phyloP scores from a whole-genome alignment of 2,888 invertebrate genomes.

The Timandra comae region DNA sequence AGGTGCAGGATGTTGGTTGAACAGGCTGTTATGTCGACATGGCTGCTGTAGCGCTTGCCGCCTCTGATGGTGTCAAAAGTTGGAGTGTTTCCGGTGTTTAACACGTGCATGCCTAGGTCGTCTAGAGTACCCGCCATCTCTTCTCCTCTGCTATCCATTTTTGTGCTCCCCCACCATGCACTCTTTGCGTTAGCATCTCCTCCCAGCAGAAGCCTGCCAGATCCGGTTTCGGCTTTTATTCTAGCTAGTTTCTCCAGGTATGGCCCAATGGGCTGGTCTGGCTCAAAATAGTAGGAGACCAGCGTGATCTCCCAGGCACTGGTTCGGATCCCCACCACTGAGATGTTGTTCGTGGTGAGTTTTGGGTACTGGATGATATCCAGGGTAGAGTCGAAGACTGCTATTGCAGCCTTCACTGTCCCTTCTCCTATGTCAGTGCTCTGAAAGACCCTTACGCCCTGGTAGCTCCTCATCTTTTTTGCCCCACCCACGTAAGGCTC shows the following conservation, averaged over 20 bases:
- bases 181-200: not conserved
- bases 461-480: not conserved
- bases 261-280: too few species aligned
- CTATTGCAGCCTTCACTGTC: conserved; percentile 2
- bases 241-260: too few species aligned
- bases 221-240: too few species aligned
- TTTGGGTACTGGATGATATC: not conserved
- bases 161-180: not conserved
- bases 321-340: too few species aligned
- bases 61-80: conserved; percentile 16
- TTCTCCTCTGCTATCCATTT: conserved; percentile 15
- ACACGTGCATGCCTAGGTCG: conserved; percentile 16
- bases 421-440: not conserved
- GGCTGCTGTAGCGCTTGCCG: conserved; percentile 8
- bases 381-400: not conserved
- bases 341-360: not conserved
- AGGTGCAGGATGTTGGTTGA: conserved; percentile 6
- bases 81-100: conserved; percentile 14
- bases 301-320: too few species aligned
- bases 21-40: conserved; percentile 18
- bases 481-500: not conserved
- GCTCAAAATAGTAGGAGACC: too few species aligned
- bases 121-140: conserved; percentile 11
- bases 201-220: too few species aligned
- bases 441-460: not conserved